Base-by-base conservation (phyloP, 2,797 vertebrate genomes). In the Esox masquinongy region DNA sequence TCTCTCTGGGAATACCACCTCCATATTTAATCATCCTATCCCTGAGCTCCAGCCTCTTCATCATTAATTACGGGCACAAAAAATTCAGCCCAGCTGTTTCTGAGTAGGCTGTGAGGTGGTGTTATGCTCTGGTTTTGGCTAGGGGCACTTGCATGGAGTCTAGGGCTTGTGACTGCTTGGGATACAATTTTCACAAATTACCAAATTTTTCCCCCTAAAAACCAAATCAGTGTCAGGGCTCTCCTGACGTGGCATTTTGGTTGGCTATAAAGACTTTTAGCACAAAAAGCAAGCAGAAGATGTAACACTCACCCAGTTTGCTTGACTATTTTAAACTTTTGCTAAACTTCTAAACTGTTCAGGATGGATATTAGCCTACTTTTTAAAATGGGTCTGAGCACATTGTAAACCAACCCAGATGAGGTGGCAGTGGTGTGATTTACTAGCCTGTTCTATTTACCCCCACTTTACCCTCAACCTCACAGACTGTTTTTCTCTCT, bases 61-160 rank as follows among this genome's bases (percentile, higher is more conserved):
- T 94, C 93, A 94, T 95, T 94, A 93, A 94, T 94, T 94, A 93
- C 93, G 92, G 92, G 92, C 87, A 91, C 92, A n/a, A 93, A 93
- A 92, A 93, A 93, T 93, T 90, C 92, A 93, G 90, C 85, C 91
- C 93, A 94, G 93, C 92, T 94, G 92, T 93, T 93, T 92, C 87
- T 84, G 74, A 79, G 71, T 69, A 83, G 90, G 88, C 87, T 77
- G 88, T 61, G 56, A 11, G 24, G 22, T 26, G 56, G 56, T 17
- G 22, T 59, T 11, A 12, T 12, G 29, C 84, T 75, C 73, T 79
- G 76, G 79, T 84, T 81, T 83, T 79, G 88, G 79, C 86, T 2
- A 47, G 43, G 43, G 43, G 87, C 78, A 85, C 79, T 83, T 79
- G 86, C 84, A 87, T 14, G 22, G 84, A 88, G 86, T 87, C 74